Percentiles rank a stretch among this genome's conserved stretches.
Conservation (phyloP, 2,888 invertebrate species). For the Auanema sp. region DNA sequence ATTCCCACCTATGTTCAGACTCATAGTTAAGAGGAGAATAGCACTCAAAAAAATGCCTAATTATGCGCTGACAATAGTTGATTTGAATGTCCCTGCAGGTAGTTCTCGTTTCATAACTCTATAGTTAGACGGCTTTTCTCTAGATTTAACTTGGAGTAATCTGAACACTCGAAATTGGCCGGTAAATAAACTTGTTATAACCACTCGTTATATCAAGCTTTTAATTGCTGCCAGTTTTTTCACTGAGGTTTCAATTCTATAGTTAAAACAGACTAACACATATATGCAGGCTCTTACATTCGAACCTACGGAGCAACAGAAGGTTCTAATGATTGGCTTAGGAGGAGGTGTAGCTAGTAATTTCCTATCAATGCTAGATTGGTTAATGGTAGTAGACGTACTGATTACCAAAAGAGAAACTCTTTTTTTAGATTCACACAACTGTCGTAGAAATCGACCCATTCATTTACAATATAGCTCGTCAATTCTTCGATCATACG, state of each 20-base stretch:
- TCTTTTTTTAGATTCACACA: conserved; percentile 25
- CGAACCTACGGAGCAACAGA: conserved; percentile 23
- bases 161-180: conserved; percentile 27
- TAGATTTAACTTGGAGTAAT: conserved; percentile 23
- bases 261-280: background rate
- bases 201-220: conserved; percentile 30
- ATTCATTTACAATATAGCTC: conserved; percentile 24
- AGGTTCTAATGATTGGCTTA: conserved; percentile 31
- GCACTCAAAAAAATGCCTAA: conserved; percentile 1
- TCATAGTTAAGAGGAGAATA: background rate
- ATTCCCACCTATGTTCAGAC: background rate
- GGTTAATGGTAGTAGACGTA: conserved; percentile 20
- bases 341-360: conserved; percentile 38
- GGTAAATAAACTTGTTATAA: conserved; percentile 35
- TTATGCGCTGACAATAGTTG: conserved; percentile 4
- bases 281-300: conserved; percentile 30
- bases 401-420: background rate
- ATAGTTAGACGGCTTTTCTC: background rate
- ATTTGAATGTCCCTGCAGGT: background rate
- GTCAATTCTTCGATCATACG: conserved; percentile 29
- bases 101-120: background rate
- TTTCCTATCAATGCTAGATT: conserved; percentile 30
- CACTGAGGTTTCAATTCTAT: conserved; percentile 23
- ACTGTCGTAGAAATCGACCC: conserved; percentile 35
- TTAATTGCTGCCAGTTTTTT: conserved; percentile 35